A percentile compares a stretch with the other conserved stretches of the same genome.
These are phyloP conservation scores for Toxonevra muliebris DNA, from an alignment of 2,888 invertebrate genomes.

Conservation along the genomic window DNA sequence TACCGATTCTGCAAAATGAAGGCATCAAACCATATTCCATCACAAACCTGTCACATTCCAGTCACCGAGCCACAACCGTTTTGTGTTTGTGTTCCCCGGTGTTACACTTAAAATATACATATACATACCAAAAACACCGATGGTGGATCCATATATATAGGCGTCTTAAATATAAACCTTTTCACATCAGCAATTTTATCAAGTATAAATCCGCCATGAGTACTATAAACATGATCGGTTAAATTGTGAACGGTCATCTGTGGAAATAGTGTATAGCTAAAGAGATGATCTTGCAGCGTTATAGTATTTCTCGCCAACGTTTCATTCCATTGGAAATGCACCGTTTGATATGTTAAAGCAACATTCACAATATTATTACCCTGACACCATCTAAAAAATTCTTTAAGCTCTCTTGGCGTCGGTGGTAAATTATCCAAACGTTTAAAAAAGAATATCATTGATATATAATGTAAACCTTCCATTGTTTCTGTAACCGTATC, in stretches of 20 bases:
- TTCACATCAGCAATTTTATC: background rate
- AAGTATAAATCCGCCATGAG: slow-evolving; percentile 5
- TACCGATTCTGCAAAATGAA: too few relatives aligned
- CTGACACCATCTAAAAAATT: slow-evolving; percentile 3
- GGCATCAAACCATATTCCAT: too few relatives aligned
- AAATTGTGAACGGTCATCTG: background rate
- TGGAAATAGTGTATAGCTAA: background rate
- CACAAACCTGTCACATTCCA: too few relatives aligned
- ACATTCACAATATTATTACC: slow-evolving; percentile 2
- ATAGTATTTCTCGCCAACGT: background rate
- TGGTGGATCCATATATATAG: slow-evolving; percentile 10
- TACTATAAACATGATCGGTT: background rate
- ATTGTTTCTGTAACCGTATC: too few relatives aligned
- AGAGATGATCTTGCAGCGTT: too few relatives aligned
- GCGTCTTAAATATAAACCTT: slow-evolving; percentile 7
- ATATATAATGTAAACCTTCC: background rate
- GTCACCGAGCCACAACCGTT: too few relatives aligned
- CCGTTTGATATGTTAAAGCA: slow-evolving; percentile 8
- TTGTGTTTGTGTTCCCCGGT: too few relatives aligned
- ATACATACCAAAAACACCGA: slow-evolving; percentile 5
- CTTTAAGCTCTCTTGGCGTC: background rate
- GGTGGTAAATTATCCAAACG: background rate
- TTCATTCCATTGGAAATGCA: background rate
- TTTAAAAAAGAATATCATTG: slow-evolving; percentile 7
- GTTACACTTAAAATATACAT: too few relatives aligned